Evolutionary conservation across 2,113 vertebrate genomes (phyloP), one percentile per base, ranked within the genome.

Genomic region (Lonchura striata): DNA sequence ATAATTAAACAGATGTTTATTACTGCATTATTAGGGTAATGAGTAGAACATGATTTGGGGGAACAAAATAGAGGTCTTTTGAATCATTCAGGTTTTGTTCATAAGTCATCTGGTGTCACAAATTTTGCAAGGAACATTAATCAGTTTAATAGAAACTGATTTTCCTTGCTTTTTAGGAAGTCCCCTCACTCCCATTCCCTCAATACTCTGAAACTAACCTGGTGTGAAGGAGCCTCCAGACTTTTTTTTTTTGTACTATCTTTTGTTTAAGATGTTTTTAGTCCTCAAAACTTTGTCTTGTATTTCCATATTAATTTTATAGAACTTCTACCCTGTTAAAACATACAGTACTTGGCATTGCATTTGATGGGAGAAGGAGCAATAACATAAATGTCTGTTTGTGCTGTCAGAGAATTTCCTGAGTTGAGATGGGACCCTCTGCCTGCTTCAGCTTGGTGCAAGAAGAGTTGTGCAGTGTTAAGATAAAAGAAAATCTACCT

Each of bases 1-100:
- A 88, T 94, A 83, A 85, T 95, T 93, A 93, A 95, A 85, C 91
- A 97, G 94, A 92, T 95, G 86, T 95, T 95, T 95, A 95, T 95
- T 87, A 94, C 84, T 74, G 84, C 59, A 91, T 95, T 96, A 97
- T 96, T 91, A 94, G 78, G 90, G 63, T 94, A 96, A 96, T 90
- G 91, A 94, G 91, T 82, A 91, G 91, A 95, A 94, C 63, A 93
- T 54, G 54, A 91, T 95, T 82, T 94, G 70, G 93, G 72, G 87
- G 84, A 91, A 82, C 74, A 95, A 97, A 95, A 80, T 76, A 87
- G 89, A 87, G 80, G 65, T 49, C 81, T 96, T 87, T 92, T 96
- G 91, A 97, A 97, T 96, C 88, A 93, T 88, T 70, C 64, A 65
- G 80, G 47, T 91, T 96, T 96, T 97, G 75, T 84, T 97, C 87